These are phyloP conservation scores for Dendrocincla tyrannina DNA, from an alignment of 2,797 vertebrate genomes.

Conservation along the genomic window DNA sequence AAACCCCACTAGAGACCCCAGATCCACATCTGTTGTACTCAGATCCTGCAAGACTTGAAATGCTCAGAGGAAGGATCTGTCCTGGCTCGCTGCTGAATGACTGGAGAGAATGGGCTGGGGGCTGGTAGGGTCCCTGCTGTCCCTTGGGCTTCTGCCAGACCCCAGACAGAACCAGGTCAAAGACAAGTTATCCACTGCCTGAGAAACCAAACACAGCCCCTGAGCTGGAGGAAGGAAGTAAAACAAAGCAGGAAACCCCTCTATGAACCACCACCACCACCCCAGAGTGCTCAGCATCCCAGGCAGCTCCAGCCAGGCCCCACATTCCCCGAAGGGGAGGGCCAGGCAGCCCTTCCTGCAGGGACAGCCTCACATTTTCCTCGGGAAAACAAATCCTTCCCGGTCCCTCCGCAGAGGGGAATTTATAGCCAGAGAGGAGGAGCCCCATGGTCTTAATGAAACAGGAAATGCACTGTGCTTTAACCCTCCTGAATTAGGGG, in stretches of 20 bases:
- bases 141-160: background rate
- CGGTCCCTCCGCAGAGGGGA: background rate
- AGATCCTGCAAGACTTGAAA: background rate
- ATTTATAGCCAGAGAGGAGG: background rate
- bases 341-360: background rate
- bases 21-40: background rate
- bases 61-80: rapidly evolving
- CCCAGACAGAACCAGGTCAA: background rate
- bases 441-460: background rate
- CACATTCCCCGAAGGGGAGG: background rate
- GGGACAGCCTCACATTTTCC: rapidly evolving
- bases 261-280: rapidly evolving
- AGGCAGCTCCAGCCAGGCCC: rapidly evolving
- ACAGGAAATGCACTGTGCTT: background rate
- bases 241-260: background rate
- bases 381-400: background rate
- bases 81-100: background rate
- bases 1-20: background rate
- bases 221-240: rapidly evolving
- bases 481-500: background rate
- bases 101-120: background rate
- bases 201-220: background rate
- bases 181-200: rapidly evolving
- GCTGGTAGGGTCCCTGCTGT: rapidly evolving
- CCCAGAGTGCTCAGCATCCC: background rate